Percentiles rank a stretch among this genome's conserved stretches.
Evolutionary conservation across 2,113 vertebrate genomes (phyloP).

Genomic region (Caretta caretta): DNA sequence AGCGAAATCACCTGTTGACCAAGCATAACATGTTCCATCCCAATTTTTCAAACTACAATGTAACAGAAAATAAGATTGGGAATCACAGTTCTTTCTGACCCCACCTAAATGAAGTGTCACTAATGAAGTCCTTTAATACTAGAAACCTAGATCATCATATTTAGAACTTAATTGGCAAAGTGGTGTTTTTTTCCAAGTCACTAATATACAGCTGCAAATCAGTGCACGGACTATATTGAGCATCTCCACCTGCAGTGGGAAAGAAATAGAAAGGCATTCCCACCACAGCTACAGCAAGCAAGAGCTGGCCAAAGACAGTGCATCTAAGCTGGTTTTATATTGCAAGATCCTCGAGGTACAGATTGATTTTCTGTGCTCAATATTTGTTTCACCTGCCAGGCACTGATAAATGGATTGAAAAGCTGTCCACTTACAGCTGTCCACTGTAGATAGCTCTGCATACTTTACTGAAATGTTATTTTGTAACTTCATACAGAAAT

Average conservation of each 20-base stretch:
- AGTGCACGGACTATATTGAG: background rate
- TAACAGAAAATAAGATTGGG: background rate
- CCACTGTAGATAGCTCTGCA: background rate
- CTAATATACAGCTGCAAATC: background rate
- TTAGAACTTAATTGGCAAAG: background rate
- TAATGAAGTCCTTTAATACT: background rate
- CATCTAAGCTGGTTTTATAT: conserved; percentile 13
- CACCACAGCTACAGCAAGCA: background rate
- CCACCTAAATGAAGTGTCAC: background rate
- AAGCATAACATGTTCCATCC: background rate
- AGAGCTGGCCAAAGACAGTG: background rate
- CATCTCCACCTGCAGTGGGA: background rate
- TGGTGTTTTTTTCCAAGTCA: background rate
- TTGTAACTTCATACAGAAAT: background rate
- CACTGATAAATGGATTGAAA: background rate
- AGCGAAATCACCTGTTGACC: background rate
- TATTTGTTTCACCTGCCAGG: background rate
- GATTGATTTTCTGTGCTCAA: background rate
- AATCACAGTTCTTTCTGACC: background rate
- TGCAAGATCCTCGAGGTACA: background rate
- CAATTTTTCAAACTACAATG: background rate
- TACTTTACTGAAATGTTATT: background rate
- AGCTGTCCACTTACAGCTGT: background rate
- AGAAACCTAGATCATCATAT: background rate
- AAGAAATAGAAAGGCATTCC: background rate